phyloP scores from a whole-genome alignment of 1,140 invertebrate species.

The Samia ricini region DNA sequence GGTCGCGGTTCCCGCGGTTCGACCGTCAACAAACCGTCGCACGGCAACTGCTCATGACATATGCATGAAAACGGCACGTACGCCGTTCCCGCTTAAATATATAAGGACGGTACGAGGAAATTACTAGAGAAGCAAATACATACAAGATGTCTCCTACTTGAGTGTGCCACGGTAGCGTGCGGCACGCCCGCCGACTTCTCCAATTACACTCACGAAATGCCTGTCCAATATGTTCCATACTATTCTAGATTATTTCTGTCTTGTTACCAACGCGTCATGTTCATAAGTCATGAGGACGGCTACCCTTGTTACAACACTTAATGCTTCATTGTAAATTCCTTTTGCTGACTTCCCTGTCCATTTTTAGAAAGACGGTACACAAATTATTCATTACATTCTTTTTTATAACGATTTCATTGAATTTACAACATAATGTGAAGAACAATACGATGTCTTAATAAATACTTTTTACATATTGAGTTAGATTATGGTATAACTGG shows the following conservation, averaged over 20 bases:
- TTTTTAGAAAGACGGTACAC: not conserved
- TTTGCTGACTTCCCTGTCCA: conserved; percentile 18
- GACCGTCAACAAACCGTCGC: conserved; percentile 75
- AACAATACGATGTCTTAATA: no score
- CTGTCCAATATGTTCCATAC: conserved; percentile 47
- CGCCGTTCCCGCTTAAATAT: conserved; percentile 66
- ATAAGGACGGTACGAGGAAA: conserved; percentile 69
- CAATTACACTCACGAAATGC: conserved; percentile 72
- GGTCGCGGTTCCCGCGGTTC: conserved; percentile 62
- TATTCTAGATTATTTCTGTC: conserved; percentile 57
- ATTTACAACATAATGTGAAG: no score
- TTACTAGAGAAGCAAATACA: conserved; percentile 70
- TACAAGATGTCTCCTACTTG: conserved; percentile 62
- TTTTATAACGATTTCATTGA: no score
- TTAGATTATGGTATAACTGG: no score
- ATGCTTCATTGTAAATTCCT: conserved; percentile 57
- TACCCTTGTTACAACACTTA: conserved; percentile 45
- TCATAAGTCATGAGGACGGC: conserved; percentile 69
- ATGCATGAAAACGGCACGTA: conserved; percentile 70
- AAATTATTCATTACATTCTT: not conserved
- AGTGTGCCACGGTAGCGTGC: conserved; percentile 51
- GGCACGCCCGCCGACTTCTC: conserved; percentile 52
- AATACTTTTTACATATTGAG: no score
- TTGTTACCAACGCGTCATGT: conserved; percentile 43
- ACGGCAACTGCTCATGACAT: conserved; percentile 74